A percentile compares a stretch with the other conserved stretches of the same genome.
These are phyloP conservation scores for Cephalopachus bancanus DNA, from an alignment of 2,797 vertebrate genomes.

Conservation along the genomic window DNA sequence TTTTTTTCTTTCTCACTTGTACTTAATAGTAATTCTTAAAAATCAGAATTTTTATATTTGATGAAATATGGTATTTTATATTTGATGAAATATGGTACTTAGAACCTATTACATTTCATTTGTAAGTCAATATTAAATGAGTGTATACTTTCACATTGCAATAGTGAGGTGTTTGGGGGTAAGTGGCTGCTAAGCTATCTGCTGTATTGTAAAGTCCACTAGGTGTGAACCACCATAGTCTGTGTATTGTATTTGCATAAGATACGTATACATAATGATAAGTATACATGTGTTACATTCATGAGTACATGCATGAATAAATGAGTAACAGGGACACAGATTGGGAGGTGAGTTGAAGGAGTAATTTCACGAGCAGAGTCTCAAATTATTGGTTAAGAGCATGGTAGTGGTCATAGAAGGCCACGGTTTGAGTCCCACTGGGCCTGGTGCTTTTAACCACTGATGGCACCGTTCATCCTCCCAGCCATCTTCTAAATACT, in stretches of 20 bases:
- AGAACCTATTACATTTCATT: background rate
- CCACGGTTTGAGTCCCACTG: background rate
- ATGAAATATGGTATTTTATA: constrained; percentile 41
- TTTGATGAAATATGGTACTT: constrained; percentile 43
- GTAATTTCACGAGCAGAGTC: background rate
- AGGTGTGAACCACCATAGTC: background rate
- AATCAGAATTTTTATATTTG: constrained; percentile 33
- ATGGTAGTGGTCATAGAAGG: background rate
- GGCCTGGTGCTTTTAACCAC: background rate
- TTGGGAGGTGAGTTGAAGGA: background rate
- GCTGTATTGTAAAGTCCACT: background rate
- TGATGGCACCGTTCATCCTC: background rate
- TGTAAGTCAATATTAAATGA: constrained; percentile 33
- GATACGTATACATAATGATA: background rate
- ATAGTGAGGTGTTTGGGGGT: background rate
- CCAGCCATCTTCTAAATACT: background rate
- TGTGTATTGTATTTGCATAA: background rate
- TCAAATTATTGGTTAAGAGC: background rate
- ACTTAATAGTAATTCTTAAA: constrained; percentile 51
- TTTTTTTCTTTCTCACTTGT: constrained; percentile 43
- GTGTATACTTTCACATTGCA: constrained; percentile 33
- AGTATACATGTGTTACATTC: constrained; percentile 32
- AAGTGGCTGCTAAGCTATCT: background rate
- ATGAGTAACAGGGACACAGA: background rate
- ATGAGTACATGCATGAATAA: background rate